Base-by-base conservation (phyloP, 2,113 vertebrate genomes). In the Eira barbara region DNA sequence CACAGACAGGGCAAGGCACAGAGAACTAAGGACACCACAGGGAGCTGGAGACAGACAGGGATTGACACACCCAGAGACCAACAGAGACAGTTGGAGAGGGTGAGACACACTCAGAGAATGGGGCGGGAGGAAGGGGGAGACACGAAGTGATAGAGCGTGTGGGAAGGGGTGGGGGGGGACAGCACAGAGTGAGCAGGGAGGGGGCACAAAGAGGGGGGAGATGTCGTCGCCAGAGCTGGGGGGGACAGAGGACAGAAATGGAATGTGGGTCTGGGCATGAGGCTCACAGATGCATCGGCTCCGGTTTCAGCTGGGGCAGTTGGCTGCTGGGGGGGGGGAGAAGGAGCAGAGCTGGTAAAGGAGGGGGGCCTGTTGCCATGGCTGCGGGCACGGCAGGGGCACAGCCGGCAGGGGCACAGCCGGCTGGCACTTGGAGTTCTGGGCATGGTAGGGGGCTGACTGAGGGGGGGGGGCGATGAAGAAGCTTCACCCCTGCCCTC, bases 191-290 rank as follows among this genome's bases (percentile, higher is more conserved):
- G 7, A 81, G 61, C 78, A 82, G 93, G 97, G 95, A 94, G 94
- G 91, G 92, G 95, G 94, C 20, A 15, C 31, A 67, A 86, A 74
- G 76, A 76, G 65, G 82, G 87, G 95, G 79, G 78, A n/a, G 89
- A 85, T 91, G 97, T 86, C 45, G 3, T 94, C 47, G 57, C 95
- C 92, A 97, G 96, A 96, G 89, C 97, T 94, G 13, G 47, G 55
- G 94, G 96, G 93, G 61, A 81, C 91, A 97, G 91, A 91, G 94
- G 97, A 97, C 98, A 98, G 93, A 98, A 97, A 96, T 97, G 97
- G 97, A 97, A 98, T 98, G 97, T 98, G 97, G 96, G 97, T 96
- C 97, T 98, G 94, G 97, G 97, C 97, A 98, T 97, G 97, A 98
- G 97, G 97, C 97, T 98, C 97, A 73, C 97, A 98, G 97, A 98